Base-by-base conservation (phyloP, 2,797 vertebrate genomes). In the Picus viridis region DNA sequence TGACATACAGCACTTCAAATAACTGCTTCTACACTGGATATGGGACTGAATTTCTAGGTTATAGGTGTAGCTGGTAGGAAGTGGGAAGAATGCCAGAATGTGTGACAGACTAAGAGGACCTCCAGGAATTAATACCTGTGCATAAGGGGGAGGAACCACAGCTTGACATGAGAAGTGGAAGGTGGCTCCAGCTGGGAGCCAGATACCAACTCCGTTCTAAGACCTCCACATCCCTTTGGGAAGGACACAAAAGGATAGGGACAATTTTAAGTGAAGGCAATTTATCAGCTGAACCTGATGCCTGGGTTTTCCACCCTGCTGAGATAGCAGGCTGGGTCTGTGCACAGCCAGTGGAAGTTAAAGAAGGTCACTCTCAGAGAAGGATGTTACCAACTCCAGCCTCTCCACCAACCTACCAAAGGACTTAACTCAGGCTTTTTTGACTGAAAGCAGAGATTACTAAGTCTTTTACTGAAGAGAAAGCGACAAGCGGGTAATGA, bases 81-180 rank as follows among this genome's bases (percentile, higher is more conserved):
- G 49, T 1, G 3, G 13, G 59, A 65, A 43, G 27, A 57, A 73
- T 8, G 24, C 22, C 41, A 51, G 54, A 36, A 47, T 0, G 0
- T 5, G 32, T 17, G 34, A 10, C 18, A 61, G 32, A 3, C 30
- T 6, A 12, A 47, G 22, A 36, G 43, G 19, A 56, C 7, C 15
- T 41, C 29, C 36, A 26, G 24, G 29, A 6, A 9, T 74, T 24
- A 32, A 7, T 0, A 5, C 32, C 43, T 24, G 41, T 3, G 1
- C 6, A 17, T 51, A 43, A 54, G 16, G 30, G 12, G 12, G 24
- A 69, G 29, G 34, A 72, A 53, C 12, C 65, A 59, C 34, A 27
- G 9, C 72, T 34, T 41, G 56, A 53, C 32, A 39, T 27, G 26
- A 26, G 23, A 64, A 29, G 14, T 7, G 8, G 72, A 19, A 88